Evolutionary conservation across 2,113 vertebrate genomes (phyloP), one percentile per base, ranked within the genome.

Genomic region (Pelmatolapia mariae): DNA sequence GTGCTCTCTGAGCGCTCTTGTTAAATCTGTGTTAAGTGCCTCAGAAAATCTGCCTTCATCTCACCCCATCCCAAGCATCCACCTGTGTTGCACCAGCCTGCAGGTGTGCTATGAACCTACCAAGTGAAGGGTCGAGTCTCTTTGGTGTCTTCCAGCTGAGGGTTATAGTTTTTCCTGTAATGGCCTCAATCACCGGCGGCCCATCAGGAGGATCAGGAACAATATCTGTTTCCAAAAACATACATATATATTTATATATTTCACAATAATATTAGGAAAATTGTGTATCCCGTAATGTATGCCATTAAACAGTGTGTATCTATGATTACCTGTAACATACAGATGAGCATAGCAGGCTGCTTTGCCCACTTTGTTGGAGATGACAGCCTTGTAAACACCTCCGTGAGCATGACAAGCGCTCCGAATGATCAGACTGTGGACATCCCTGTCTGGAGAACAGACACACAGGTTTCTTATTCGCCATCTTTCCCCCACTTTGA

Each of bases 371-470:
- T 97, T 98, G 96, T 99, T 99, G 89, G 98, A 96, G 2, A 99
- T 98, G 81, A 99, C 98, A 0, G 98, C 98, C 95, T 99, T 99
- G 91, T 99, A 99, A 92, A 99, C 98, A 0, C 98, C 98, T 0
- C 98, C 97, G 0, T 99, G 98, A 8, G 96, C 93, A 0, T 97
- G 98, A 79, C 96, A 97, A 89, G 97, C 96, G 0, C 96, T 95
- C 0, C 95, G 95, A 86, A 99, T 97, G 89, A 98, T 95, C 96
- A 99, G 93, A 76, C 96, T 98, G 96, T 99, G 98, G 91, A 98
- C 91, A 92, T 99, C 98, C 95, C 98, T 98, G 95, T 98, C 98
- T 99, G 95, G 29, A 91, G 85, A 76, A 91, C 84, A 93, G 7
- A 94, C 50, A 90, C 22, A 85, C 36, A 84, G 3, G 16, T 43